Percentiles rank a stretch among this genome's conserved stretches.
Conservation (phyloP, 2,113 vertebrate species). For the Zootoca vivipara region DNA sequence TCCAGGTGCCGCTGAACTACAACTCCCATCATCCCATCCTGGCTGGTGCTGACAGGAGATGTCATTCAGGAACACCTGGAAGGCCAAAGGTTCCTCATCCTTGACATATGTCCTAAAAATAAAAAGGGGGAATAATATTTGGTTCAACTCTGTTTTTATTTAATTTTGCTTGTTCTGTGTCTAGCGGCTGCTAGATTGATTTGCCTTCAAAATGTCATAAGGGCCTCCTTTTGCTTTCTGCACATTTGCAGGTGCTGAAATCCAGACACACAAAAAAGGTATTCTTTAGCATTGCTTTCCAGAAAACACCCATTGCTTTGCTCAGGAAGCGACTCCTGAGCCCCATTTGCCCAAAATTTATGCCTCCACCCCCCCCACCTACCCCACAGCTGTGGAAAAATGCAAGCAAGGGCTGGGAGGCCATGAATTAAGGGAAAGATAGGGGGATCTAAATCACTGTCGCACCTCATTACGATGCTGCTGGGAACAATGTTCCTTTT, state of each 20-base stretch:
- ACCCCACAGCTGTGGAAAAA: not conserved
- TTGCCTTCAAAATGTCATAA: not conserved
- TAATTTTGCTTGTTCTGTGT: not conserved
- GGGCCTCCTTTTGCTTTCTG: not conserved
- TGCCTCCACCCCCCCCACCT: not conserved
- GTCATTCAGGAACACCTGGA: too few species aligned
- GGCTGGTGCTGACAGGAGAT: too few species aligned
- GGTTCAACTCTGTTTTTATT: not conserved
- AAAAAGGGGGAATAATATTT: not conserved
- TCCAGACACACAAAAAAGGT: not conserved
- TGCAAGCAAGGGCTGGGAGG: not conserved
- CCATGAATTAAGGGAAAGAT: constrained; percentile 14
- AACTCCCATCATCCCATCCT: too few species aligned
- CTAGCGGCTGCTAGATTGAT: not conserved
- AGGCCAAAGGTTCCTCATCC: too few species aligned
- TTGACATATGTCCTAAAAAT: too few species aligned
- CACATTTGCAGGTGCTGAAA: not conserved
- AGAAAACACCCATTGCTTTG: not conserved
- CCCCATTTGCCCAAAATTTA: not conserved
- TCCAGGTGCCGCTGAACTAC: too few species aligned
- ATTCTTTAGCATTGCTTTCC: not conserved
- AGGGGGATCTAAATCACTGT: constrained; percentile 14
- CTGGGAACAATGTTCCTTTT: constrained; percentile 1
- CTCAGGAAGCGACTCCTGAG: not conserved
- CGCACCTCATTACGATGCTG: constrained; percentile 16